Conservation (phyloP, 2,113 vertebrate genomes). For the Grammomys surdaster region DNA sequence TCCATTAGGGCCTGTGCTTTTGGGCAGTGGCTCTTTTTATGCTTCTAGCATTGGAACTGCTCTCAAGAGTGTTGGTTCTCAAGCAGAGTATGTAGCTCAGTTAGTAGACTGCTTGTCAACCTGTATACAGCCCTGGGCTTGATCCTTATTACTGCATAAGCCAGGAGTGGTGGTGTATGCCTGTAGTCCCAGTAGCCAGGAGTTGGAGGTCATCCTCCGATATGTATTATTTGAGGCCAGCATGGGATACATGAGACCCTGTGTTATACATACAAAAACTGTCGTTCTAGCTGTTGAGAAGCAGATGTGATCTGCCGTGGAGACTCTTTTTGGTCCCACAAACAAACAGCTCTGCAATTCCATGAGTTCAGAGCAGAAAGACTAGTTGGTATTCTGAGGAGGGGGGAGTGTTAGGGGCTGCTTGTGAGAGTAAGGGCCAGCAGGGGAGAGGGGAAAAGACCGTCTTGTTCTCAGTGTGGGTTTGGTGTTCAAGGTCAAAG, state of each 20-base stretch:
- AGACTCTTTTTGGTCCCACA: neutral
- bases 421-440: neutral
- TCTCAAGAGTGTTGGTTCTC: neutral
- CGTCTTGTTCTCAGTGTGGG: neutral
- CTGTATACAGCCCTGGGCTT: neutral
- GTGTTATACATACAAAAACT: neutral
- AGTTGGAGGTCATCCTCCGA: neutral
- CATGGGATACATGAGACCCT: neutral
- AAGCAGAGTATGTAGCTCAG: no score
- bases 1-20: neutral
- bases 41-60: neutral
- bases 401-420: neutral
- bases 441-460: neutral
- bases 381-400: neutral
- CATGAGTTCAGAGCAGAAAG: slow-evolving; percentile 23
- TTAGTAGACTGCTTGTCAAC: neutral
- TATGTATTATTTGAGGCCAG: neutral
- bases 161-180: neutral
- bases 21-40: neutral
- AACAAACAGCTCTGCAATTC: slow-evolving; percentile 3
- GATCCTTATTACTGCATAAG: neutral
- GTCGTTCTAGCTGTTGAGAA: neutral
- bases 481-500: slow-evolving; percentile 49
- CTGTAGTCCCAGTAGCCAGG: neutral
- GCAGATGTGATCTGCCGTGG: neutral